Evolutionary conservation across 2,888 invertebrate species (phyloP), one percentile per base, ranked within the genome.

Genomic region (Eupithecia vulgata): DNA sequence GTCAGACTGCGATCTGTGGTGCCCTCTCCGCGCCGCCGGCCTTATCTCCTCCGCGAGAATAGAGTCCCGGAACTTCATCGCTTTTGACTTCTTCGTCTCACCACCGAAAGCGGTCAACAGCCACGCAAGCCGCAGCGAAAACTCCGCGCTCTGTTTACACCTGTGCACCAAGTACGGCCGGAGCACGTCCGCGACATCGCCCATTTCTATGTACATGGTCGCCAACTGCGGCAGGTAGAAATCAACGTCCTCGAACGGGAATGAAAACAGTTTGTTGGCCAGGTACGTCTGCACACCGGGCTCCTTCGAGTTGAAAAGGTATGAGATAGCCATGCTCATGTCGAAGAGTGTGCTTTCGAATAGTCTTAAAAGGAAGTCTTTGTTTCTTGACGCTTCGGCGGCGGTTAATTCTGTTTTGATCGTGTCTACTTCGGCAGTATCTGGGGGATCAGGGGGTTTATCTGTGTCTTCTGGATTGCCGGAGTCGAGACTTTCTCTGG

Each of bases 191-290:
- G 99, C 99, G 81, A 99, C 97, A 88, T 99, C 99, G 85, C 97
- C 97, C 96, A 99, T 98, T 95, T 99, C 99, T 91, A 99, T 98
- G 91, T 99, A 99, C 98, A 99, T 98, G 85, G 98, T 98, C 85
- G 99, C 97, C 86, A 99, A 94, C 93, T 99, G 99, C 67, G 99
- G 99, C 89, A 99, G 96, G 94, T 99, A 99, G 91, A 99, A 98
- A 95, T 99, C 99, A 78, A 99, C 98, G 82, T 99, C 98, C 79
- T 95, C 95, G 89, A 98, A 96, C 42, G 97, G 96, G 91, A 99
- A 99, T 91, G 97, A 98, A 93, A 99, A 99, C 94, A 99, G 96
- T 93, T 98, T 98, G 95, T 99, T 99, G 79, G 98, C 99, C 89
- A 99, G 97, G 94, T 99, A 99, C 84, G 98, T 97, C 87, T 99